Percentiles rank a stretch among this genome's conserved stretches.
phyloP scores from a whole-genome alignment of 2,113 vertebrate genomes.

The Platycercus adscitus region DNA sequence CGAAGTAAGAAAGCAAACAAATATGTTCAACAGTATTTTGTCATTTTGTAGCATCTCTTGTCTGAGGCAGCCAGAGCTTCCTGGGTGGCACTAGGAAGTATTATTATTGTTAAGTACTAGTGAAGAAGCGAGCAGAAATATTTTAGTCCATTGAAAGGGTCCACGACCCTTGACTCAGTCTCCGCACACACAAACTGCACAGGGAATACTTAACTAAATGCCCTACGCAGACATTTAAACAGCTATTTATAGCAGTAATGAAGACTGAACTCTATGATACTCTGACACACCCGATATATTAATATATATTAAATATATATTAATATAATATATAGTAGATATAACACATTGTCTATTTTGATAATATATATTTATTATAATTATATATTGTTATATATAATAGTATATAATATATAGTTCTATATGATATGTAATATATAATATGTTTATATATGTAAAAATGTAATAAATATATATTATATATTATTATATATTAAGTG shows the following conservation, averaged over 20 bases:
- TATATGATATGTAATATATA: no score
- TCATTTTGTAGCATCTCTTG: not conserved
- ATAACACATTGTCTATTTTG: no score
- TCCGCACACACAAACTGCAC: not conserved
- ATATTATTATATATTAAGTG: not conserved
- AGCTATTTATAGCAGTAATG: not conserved
- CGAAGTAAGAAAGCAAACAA: constrained; percentile 20
- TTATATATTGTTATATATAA: no score
- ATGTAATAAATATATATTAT: no score
- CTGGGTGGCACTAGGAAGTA: not conserved
- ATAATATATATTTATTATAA: no score
- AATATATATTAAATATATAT: no score
- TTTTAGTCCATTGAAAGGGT: not conserved
- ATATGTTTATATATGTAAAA: no score
- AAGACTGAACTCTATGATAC: no score
- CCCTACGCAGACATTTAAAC: not conserved
- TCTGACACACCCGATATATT: no score
- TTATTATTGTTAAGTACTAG: not conserved
- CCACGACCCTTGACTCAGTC: not conserved
- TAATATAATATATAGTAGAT: no score
- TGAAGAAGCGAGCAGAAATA: not conserved
- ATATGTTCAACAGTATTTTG: not conserved
- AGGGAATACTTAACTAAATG: not conserved
- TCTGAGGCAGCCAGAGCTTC: not conserved
- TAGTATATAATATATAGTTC: no score